These are phyloP conservation scores for Myodes glareolus DNA, from an alignment of 2,113 vertebrate genomes.

Conservation along the genomic window DNA sequence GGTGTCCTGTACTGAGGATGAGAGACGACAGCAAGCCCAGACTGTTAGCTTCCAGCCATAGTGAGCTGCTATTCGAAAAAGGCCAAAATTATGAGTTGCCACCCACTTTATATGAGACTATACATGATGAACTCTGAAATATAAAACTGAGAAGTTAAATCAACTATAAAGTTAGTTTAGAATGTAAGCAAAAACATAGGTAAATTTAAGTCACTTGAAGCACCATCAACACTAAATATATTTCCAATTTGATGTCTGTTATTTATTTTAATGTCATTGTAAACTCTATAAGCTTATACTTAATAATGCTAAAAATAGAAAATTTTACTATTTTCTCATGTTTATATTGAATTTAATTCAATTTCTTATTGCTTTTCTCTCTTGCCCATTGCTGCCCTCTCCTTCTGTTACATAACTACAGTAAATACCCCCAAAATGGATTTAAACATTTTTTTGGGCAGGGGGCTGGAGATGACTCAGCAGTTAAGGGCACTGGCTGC, in stretches of 20 bases:
- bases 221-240: not conserved
- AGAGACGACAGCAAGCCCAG: conserved; percentile 15
- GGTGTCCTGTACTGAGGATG: conserved; percentile 4
- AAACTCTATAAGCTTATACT: conserved; percentile 17
- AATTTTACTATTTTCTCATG: not conserved
- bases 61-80: conserved; percentile 53
- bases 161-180: conserved; percentile 43
- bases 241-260: not conserved
- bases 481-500: not conserved
- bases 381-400: not conserved
- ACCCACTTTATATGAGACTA: not conserved
- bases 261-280: conserved; percentile 42
- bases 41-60: conserved; percentile 41
- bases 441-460: not conserved
- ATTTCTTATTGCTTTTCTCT: not conserved
- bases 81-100: conserved; percentile 54
- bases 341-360: conserved; percentile 33
- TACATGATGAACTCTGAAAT: conserved; percentile 51
- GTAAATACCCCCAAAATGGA: not conserved
- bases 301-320: conserved; percentile 22
- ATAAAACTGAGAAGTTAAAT: conserved; percentile 56
- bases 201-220: not conserved
- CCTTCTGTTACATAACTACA: not conserved
- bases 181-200: conserved; percentile 25
- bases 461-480: not conserved